These are phyloP conservation scores for Ypsolopha sequella DNA, from an alignment of 2,888 invertebrate species.

Conservation along the genomic window DNA sequence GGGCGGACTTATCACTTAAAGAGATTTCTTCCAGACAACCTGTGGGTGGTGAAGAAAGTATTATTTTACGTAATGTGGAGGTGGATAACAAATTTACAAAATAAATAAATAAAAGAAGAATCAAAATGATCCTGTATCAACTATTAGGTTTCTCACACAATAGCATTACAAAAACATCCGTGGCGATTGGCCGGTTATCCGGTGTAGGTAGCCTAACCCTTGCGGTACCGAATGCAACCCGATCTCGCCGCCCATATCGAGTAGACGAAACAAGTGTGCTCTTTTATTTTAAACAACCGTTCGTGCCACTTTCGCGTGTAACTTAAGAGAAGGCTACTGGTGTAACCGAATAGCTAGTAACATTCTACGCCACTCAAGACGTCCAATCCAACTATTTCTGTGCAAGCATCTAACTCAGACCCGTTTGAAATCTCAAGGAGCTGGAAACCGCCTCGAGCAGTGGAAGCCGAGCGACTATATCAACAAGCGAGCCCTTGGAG, in stretches of 20 bases:
- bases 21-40: too few species aligned
- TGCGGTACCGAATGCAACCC: slow-evolving; percentile 24
- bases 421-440: slow-evolving; percentile 18
- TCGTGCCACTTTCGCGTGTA: not conserved
- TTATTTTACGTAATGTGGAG: too few species aligned
- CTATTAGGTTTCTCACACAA: too few species aligned
- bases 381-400: slow-evolving; percentile 1
- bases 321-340: not conserved
- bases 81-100: too few species aligned
- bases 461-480: slow-evolving; percentile 3
- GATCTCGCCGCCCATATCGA: slow-evolving; percentile 14
- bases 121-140: too few species aligned
- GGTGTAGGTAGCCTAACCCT: slow-evolving; percentile 12
- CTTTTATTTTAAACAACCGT: not conserved
- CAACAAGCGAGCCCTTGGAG: slow-evolving; percentile 23
- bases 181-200: slow-evolving; percentile 1
- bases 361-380: too few species aligned
- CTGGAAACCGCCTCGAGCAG: slow-evolving; percentile 26
- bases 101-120: too few species aligned
- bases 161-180: not conserved
- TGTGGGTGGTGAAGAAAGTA: too few species aligned
- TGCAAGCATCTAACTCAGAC: not conserved
- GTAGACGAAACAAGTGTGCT: slow-evolving; percentile 11
- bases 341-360: too few species aligned
- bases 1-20: too few species aligned